Percentiles rank a stretch among this genome's conserved stretches.
phyloP scores from a whole-genome alignment of 2,888 invertebrate genomes.

The Meloe dianella region DNA sequence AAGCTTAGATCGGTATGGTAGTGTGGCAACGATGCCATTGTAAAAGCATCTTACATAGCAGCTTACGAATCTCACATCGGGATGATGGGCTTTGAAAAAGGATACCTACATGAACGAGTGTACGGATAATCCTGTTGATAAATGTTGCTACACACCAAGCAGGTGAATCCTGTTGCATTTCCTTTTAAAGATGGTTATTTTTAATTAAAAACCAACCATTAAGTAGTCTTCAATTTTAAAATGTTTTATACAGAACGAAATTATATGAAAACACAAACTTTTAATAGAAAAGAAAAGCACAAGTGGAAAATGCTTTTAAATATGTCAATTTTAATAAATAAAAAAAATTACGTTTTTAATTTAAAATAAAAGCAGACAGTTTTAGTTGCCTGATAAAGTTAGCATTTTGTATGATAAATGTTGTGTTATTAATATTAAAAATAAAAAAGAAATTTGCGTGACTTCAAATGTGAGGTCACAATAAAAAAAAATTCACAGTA shows the following conservation, averaged over 20 bases:
- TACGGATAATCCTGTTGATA: conserved; percentile 30
- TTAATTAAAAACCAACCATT: conserved; percentile 15
- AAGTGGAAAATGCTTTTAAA: background rate
- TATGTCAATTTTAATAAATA: background rate
- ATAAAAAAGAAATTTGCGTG: conserved; percentile 31
- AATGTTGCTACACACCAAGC: conserved; percentile 20
- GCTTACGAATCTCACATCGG: conserved; percentile 27
- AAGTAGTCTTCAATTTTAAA: background rate
- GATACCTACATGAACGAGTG: conserved; percentile 31
- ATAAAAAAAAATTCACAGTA: conserved; percentile 23
- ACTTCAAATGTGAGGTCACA: conserved; percentile 21
- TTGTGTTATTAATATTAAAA: conserved; percentile 23
- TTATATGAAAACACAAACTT: background rate
- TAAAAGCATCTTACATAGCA: conserved; percentile 32
- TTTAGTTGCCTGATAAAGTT: background rate
- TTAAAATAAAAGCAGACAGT: background rate
- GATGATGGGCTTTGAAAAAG: conserved; percentile 33
- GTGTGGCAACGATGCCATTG: conserved; percentile 22
- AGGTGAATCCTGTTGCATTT: background rate
- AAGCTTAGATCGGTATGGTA: background rate
- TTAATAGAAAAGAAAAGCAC: background rate
- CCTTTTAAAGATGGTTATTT: conserved; percentile 20
- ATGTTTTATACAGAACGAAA: background rate
- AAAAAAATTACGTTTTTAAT: background rate
- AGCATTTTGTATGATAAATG: conserved; percentile 18